phyloP scores from a whole-genome alignment of 2,113 vertebrate species.

The Pungitius pungitius region DNA sequence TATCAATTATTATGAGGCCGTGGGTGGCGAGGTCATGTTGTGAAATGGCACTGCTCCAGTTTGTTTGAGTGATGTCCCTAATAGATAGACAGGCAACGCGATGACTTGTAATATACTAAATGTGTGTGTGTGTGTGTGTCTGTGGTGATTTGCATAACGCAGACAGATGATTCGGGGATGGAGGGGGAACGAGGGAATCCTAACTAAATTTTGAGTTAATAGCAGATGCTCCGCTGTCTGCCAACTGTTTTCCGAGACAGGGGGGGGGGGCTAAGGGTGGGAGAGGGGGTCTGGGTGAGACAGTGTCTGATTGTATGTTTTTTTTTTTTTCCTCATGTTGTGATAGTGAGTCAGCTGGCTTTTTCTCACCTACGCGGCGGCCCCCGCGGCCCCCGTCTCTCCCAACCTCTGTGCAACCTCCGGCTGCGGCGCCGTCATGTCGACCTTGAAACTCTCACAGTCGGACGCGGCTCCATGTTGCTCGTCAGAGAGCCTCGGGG shows the following conservation, averaged over 20 bases:
- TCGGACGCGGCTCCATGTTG: slow-evolving; percentile 75
- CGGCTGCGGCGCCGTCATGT: background rate
- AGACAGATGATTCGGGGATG: slow-evolving; percentile 47
- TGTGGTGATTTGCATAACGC: slow-evolving; percentile 35
- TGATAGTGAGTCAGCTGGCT: slow-evolving; percentile 73
- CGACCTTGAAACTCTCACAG: slow-evolving; percentile 64
- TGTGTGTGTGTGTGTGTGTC: slow-evolving; percentile 1
- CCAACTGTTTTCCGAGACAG: slow-evolving; percentile 62
- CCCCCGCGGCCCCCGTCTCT: slow-evolving; percentile 32
- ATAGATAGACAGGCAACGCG: slow-evolving; percentile 33
- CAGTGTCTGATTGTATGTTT: slow-evolving; percentile 55
- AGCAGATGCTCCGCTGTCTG: slow-evolving; percentile 80
- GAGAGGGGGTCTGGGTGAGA: slow-evolving; percentile 71
- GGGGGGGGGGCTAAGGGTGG: slow-evolving; percentile 77
- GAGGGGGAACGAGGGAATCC: slow-evolving; percentile 42
- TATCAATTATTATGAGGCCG: slow-evolving; percentile 57
- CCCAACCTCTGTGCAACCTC: slow-evolving; percentile 6
- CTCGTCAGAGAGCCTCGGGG: slow-evolving; percentile 78
- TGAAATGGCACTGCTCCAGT: slow-evolving; percentile 47
- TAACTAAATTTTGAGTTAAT: slow-evolving; percentile 80
- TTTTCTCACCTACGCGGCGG: slow-evolving; percentile 60
- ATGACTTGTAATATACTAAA: slow-evolving; percentile 28
- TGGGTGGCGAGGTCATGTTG: slow-evolving; percentile 59
- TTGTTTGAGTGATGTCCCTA: slow-evolving; percentile 55
- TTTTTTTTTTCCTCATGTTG: slow-evolving; percentile 55